Conservation (phyloP, 2,888 invertebrate species). For the Congeria kusceri region DNA sequence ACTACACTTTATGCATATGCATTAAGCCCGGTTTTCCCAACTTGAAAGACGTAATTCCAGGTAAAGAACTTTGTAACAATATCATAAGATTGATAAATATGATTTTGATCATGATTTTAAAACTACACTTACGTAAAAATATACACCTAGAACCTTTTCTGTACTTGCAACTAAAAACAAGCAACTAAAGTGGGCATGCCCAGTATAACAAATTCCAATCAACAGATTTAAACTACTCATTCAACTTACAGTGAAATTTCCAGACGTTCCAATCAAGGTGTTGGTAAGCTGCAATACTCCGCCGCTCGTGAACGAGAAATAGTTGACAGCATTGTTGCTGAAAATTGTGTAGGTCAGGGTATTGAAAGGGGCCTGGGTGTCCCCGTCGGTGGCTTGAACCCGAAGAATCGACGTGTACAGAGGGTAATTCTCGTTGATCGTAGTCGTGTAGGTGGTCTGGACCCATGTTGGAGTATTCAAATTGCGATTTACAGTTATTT, state of each 20-base stretch:
- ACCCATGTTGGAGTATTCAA: slow-evolving; percentile 73
- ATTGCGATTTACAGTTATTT: slow-evolving; percentile 77
- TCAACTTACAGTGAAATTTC: slow-evolving; percentile 53
- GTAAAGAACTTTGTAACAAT: no score
- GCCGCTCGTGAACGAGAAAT: slow-evolving; percentile 95
- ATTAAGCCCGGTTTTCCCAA: no score
- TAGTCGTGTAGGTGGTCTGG: slow-evolving; percentile 39
- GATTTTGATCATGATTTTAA: no score
- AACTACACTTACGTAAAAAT: no score
- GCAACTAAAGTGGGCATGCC: no score
- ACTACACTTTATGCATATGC: no score
- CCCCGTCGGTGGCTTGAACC: slow-evolving; percentile 73
- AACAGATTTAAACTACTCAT: background rate
- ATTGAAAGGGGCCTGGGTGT: slow-evolving; percentile 71
- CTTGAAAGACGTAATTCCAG: no score
- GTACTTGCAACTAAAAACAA: no score
- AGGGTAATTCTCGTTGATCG: slow-evolving; percentile 74
- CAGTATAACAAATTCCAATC: no score
- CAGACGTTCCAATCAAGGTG: slow-evolving; percentile 59
- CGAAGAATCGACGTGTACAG: slow-evolving; percentile 64
- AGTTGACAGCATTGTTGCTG: slow-evolving; percentile 91
- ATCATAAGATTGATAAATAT: no score
- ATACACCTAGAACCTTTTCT: no score
- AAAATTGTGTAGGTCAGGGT: slow-evolving; percentile 66
- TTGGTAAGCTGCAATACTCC: slow-evolving; percentile 84